These are phyloP conservation scores for Odobenus rosmarus DNA, from an alignment of 2,113 vertebrate genomes.

Conservation along the genomic window DNA sequence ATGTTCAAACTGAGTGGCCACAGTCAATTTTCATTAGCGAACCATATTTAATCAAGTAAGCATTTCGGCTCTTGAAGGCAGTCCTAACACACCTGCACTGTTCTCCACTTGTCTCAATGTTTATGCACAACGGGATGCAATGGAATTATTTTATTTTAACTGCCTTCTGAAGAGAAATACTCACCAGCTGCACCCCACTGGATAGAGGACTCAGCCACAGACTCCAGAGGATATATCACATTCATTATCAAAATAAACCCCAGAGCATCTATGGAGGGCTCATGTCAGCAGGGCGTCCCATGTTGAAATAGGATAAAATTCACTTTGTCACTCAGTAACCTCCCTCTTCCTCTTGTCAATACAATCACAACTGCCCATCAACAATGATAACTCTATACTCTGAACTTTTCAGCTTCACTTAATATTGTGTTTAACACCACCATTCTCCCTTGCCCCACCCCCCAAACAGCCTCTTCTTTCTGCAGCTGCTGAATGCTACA, in stretches of 20 bases:
- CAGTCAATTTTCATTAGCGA: background rate
- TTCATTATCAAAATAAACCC: constrained; percentile 1
- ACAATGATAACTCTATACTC: background rate
- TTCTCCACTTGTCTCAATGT: background rate
- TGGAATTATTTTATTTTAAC: constrained; percentile 30
- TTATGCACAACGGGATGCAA: background rate
- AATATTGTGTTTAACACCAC: background rate
- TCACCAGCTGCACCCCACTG: constrained; percentile 48
- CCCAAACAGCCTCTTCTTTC: constrained; percentile 35
- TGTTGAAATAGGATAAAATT: background rate
- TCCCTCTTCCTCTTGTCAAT: background rate
- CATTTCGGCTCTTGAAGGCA: background rate
- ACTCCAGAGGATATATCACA: constrained; percentile 28
- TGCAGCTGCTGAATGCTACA: constrained; percentile 65
- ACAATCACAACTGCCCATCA: background rate
- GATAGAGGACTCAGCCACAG: constrained; percentile 22
- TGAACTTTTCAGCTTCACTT: constrained; percentile 23
- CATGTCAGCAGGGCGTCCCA: background rate
- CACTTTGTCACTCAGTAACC: background rate
- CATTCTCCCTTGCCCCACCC: fast-evolving
- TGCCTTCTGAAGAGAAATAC: constrained; percentile 54
- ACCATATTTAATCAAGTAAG: background rate
- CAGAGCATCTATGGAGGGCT: background rate
- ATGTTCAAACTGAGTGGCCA: constrained; percentile 48
- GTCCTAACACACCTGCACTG: background rate